These are phyloP conservation scores for Cydia splendana DNA, from an alignment of 1,140 invertebrate genomes.

Conservation along the genomic window DNA sequence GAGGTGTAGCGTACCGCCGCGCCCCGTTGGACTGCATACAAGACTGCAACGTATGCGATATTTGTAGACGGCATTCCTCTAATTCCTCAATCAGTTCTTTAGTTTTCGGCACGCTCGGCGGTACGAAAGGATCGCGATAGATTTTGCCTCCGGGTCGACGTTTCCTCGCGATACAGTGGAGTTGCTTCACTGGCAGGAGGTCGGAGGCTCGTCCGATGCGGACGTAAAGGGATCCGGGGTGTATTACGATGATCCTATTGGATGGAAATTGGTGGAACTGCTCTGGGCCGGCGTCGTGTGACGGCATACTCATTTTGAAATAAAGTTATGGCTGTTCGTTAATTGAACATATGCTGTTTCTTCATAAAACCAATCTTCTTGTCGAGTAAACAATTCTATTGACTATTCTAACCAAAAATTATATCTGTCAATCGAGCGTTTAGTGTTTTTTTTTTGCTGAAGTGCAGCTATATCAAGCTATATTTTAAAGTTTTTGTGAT, in stretches of 20 bases:
- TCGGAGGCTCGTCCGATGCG: constrained; percentile 94
- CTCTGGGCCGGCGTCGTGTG: constrained; percentile 67
- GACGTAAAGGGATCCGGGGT: constrained; percentile 94
- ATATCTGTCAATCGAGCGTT: neutral
- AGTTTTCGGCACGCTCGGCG: constrained; percentile 80
- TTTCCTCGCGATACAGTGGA: constrained; percentile 92
- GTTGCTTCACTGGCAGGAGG: constrained; percentile 89
- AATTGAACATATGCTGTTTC: neutral
- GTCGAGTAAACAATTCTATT: neutral
- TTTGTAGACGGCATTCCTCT: constrained; percentile 90
- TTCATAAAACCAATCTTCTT: neutral
- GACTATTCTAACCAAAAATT: neutral
- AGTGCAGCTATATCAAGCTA: neutral
- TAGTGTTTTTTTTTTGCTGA: neutral
- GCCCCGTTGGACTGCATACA: constrained; percentile 91
- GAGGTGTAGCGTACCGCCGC: constrained; percentile 90
- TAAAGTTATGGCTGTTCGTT: neutral
- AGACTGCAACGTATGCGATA: constrained; percentile 91
- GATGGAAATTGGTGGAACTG: constrained; percentile 84
- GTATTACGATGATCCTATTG: constrained; percentile 94
- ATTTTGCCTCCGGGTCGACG: constrained; percentile 80
- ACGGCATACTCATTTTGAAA: constrained; percentile 59
- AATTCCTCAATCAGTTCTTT: constrained; percentile 87
- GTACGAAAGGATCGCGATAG: constrained; percentile 85
- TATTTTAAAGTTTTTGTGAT: no score